Evolutionary conservation across 92 coral and sea anemone genomes (phyloP).

Genomic region (Meandrina meandrites): DNA sequence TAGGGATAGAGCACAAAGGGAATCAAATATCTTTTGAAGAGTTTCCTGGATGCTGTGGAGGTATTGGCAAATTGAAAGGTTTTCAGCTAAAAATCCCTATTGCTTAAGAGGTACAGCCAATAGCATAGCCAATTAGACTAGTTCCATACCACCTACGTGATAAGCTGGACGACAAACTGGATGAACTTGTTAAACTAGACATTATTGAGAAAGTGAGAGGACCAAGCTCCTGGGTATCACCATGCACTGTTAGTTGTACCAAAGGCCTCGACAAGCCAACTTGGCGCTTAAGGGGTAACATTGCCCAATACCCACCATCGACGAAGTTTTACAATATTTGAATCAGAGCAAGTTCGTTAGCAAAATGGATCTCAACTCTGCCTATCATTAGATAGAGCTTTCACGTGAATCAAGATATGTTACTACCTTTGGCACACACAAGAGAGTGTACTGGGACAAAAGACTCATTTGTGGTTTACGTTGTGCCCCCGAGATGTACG

Average conservation of each 20-base stretch:
- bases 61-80: conserved; percentile 56
- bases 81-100: conserved; percentile 46
- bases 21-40: conserved; percentile 32
- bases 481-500: conserved; percentile 52
- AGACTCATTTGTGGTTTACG: conserved; percentile 51
- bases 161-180: conserved; percentile 31
- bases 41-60: conserved; percentile 48
- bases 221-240: conserved; percentile 58
- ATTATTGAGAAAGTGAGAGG: conserved; percentile 53
- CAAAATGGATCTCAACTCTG: conserved; percentile 47
- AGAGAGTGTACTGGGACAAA: conserved; percentile 53
- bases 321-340: conserved; percentile 43
- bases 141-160: conserved; percentile 47
- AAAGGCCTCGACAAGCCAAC: conserved; percentile 55
- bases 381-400: conserved; percentile 44
- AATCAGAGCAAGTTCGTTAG: conserved; percentile 30
- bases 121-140: conserved; percentile 50
- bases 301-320: conserved; percentile 44
- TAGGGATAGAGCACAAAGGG: conserved; percentile 13
- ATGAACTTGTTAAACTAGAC: conserved; percentile 47
- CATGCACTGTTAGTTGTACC: conserved; percentile 51
- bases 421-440: conserved; percentile 44
- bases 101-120: conserved; percentile 44
- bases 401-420: conserved; percentile 46
- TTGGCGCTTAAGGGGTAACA: conserved; percentile 44